phyloP scores from a whole-genome alignment of 2,888 invertebrate species.

The Mystacides longicornis region DNA sequence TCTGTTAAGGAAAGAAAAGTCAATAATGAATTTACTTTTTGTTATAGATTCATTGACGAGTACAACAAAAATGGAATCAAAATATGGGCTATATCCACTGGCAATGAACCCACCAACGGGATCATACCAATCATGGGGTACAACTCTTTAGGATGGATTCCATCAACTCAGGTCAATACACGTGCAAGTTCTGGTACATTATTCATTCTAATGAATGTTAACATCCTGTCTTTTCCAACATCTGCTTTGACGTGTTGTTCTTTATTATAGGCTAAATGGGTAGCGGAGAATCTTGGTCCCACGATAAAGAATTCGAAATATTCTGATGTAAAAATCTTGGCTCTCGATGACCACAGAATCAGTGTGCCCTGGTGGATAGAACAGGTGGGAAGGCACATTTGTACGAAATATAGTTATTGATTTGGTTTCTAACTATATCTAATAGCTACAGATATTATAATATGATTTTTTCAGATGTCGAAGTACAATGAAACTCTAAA shows the following conservation, averaged over 20 bases:
- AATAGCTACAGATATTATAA: no score
- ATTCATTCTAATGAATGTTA: neutral
- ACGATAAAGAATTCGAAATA: constrained; percentile 52
- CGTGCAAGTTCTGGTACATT: neutral
- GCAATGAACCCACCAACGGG: constrained; percentile 77
- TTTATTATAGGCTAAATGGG: constrained; percentile 54
- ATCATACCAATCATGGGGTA: constrained; percentile 51
- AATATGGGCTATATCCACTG: constrained; percentile 81
- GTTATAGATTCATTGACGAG: constrained; percentile 72
- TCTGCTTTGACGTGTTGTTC: neutral
- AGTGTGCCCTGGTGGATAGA: constrained; percentile 59
- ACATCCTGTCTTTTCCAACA: neutral
- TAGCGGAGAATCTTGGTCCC: constrained; percentile 68
- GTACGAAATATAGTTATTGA: no score
- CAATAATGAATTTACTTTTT: no score
- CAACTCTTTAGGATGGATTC: constrained; percentile 72
- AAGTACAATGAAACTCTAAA: constrained; percentile 45
- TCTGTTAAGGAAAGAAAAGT: no score
- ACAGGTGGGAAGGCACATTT: no score
- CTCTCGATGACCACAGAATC: constrained; percentile 68
- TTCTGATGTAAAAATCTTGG: constrained; percentile 58
- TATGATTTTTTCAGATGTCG: constrained; percentile 42
- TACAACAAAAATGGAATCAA: constrained; percentile 60
- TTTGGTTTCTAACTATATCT: no score
- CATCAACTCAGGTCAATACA: constrained; percentile 43